A percentile compares a stretch with the other conserved stretches of the same genome.
Conservation (phyloP, 2,113 vertebrate species). For the Tyto alba region DNA sequence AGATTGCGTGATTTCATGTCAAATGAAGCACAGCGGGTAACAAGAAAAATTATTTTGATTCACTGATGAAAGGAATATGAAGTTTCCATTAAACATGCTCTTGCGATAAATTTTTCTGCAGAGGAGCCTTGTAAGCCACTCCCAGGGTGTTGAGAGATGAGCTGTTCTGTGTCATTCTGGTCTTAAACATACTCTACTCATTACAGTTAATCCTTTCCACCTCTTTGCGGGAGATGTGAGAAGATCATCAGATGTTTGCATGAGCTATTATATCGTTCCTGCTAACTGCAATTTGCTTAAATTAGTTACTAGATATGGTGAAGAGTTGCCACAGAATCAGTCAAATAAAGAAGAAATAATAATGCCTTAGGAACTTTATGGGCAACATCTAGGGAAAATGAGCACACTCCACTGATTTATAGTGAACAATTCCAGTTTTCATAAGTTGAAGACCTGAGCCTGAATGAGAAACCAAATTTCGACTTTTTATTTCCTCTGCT, state of each 20-base stretch:
- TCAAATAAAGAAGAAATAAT: background rate
- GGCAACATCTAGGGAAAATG: background rate
- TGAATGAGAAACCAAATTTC: background rate
- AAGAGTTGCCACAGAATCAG: background rate
- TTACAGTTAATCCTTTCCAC: background rate
- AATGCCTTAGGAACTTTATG: background rate
- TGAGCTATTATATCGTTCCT: background rate
- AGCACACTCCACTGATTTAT: background rate
- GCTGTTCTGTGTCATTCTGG: background rate
- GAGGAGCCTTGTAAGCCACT: background rate
- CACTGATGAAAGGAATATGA: background rate
- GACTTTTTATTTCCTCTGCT: background rate
- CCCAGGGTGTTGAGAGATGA: background rate
- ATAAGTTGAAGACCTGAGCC: background rate
- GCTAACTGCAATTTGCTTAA: background rate
- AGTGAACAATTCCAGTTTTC: background rate
- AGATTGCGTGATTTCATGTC: background rate
- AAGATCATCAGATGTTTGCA: background rate
- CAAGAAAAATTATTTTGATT: conserved; percentile 4
- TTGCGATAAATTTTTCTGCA: background rate
- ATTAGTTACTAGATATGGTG: background rate
- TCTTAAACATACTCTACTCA: background rate
- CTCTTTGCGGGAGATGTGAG: background rate
- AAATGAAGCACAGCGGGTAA: background rate
- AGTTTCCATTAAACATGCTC: background rate